These are phyloP conservation scores for Nymphalis urticae DNA, from an alignment of 2,888 invertebrate species.

Conservation along the genomic window DNA sequence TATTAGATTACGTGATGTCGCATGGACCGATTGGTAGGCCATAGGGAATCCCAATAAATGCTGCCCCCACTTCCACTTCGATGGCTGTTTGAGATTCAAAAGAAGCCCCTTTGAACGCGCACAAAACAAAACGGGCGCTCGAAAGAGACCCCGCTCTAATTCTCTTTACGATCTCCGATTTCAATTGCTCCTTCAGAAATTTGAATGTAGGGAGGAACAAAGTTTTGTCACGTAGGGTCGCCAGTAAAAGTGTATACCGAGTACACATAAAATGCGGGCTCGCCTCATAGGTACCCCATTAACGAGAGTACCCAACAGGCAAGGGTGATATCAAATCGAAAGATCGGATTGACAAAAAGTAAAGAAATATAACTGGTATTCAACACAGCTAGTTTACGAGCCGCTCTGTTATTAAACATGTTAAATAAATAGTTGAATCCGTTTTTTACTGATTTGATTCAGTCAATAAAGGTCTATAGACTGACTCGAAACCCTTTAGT, in stretches of 20 bases:
- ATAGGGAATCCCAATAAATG: slow-evolving; percentile 80
- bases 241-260: slow-evolving; percentile 59
- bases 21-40: slow-evolving; percentile 77
- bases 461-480: slow-evolving; percentile 64
- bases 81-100: slow-evolving; percentile 80
- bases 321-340: slow-evolving; percentile 73
- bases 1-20: slow-evolving; percentile 80
- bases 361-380: slow-evolving; percentile 57
- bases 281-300: slow-evolving; percentile 78
- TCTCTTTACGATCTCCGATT: slow-evolving; percentile 82
- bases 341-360: slow-evolving; percentile 76
- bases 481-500: slow-evolving; percentile 69
- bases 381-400: slow-evolving; percentile 69
- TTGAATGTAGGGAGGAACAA: slow-evolving; percentile 81
- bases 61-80: slow-evolving; percentile 78
- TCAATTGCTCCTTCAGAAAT: slow-evolving; percentile 82
- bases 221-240: slow-evolving; percentile 81
- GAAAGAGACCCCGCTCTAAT: slow-evolving; percentile 80
- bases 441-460: slow-evolving; percentile 70
- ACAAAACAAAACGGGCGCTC: slow-evolving; percentile 77
- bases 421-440: slow-evolving; percentile 64
- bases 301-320: slow-evolving; percentile 74
- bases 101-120: slow-evolving; percentile 76
- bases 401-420: slow-evolving; percentile 78
- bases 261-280: slow-evolving; percentile 77